phyloP scores from a whole-genome alignment of 2,113 vertebrate species.

The Ovis aries region DNA sequence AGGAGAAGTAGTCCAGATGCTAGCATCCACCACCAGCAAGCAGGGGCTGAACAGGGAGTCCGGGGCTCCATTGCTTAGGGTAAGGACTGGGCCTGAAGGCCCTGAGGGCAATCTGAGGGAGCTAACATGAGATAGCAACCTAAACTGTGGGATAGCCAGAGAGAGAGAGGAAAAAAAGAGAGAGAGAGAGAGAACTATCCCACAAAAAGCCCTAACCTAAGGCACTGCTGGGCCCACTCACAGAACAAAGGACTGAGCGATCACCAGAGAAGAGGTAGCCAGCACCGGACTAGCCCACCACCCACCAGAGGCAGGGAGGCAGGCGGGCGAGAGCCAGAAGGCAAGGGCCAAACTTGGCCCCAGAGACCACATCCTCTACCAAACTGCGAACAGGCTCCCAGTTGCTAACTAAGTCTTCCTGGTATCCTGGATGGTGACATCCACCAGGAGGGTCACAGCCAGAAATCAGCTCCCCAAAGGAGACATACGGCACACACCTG shows the following conservation, averaged over 20 bases:
- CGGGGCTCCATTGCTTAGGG: neutral
- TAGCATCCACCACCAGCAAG: neutral
- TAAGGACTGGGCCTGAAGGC: neutral
- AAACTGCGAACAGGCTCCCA: neutral
- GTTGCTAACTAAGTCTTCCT: neutral
- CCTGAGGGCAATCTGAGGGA: neutral
- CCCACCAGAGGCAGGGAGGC: neutral
- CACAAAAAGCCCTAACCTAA: neutral
- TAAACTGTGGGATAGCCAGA: neutral
- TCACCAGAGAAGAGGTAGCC: neutral
- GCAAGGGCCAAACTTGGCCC: neutral
- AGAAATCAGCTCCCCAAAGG: neutral
- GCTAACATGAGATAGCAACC: neutral
- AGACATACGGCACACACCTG: accelerated
- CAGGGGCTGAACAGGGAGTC: neutral
- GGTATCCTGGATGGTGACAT: neutral
- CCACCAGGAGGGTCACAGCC: neutral
- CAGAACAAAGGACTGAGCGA: neutral
- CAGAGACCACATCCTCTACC: neutral
- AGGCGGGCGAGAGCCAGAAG: accelerated
- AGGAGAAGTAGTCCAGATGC: neutral
- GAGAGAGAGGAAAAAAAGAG: neutral
- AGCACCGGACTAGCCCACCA: accelerated
- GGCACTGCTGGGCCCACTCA: neutral
- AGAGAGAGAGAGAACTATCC: neutral